A percentile compares a stretch with the other conserved stretches of the same genome.
Evolutionary conservation across 92 coral and sea anemone genomes (phyloP).

Genomic region (Heliopora coerulea): DNA sequence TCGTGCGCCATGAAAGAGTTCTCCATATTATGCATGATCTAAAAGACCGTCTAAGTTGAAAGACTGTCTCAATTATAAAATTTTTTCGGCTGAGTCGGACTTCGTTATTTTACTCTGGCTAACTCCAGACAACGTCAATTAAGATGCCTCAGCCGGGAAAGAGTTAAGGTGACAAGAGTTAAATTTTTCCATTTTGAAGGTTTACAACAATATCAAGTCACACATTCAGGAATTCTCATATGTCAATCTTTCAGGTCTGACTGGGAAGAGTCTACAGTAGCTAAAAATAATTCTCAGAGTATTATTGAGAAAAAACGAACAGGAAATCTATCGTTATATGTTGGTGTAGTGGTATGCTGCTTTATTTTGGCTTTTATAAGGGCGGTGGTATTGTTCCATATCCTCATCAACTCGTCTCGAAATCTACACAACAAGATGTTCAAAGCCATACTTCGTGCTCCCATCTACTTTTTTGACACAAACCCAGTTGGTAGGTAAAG

Average conservation of each 20-base stretch:
- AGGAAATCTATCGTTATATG: slow-evolving; percentile 63
- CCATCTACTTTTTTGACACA: slow-evolving; percentile 86
- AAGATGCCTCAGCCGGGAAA: too few relatives aligned
- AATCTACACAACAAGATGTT: slow-evolving; percentile 74
- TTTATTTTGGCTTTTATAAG: slow-evolving; percentile 57
- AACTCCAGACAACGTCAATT: too few relatives aligned
- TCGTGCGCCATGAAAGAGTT: too few relatives aligned
- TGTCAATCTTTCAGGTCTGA: slow-evolving; percentile 9
- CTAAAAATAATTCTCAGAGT: slow-evolving; percentile 15
- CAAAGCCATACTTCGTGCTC: slow-evolving; percentile 71
- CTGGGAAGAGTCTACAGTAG: slow-evolving; percentile 25
- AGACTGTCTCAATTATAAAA: too few relatives aligned
- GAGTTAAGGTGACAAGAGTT: too few relatives aligned
- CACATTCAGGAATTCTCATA: too few relatives aligned
- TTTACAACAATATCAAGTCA: too few relatives aligned
- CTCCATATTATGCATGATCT: too few relatives aligned
- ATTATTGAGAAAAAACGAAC: slow-evolving; percentile 32
- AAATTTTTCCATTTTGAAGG: too few relatives aligned
- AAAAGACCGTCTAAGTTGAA: too few relatives aligned
- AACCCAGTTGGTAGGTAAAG: slow-evolving; percentile 60
- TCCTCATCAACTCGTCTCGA: slow-evolving; percentile 65
- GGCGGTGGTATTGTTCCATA: slow-evolving; percentile 63
- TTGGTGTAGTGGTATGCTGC: slow-evolving; percentile 59
- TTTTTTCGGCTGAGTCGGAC: too few relatives aligned
- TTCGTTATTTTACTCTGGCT: too few relatives aligned